phyloP scores from a whole-genome alignment of 2,888 invertebrate genomes.

The Ornithoptera alexandrae region DNA sequence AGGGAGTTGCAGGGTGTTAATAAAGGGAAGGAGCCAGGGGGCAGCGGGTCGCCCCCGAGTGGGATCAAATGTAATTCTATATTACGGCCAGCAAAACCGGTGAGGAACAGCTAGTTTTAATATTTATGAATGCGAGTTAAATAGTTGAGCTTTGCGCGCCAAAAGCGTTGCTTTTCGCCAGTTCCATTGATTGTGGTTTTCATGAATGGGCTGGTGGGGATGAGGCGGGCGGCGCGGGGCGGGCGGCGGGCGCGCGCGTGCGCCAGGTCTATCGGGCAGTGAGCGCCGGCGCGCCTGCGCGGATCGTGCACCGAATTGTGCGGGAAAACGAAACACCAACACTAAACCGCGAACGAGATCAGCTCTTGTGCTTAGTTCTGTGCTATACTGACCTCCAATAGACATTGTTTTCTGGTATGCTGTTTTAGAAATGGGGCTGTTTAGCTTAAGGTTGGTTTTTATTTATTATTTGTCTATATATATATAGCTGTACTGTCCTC shows the following conservation, averaged over 20 bases:
- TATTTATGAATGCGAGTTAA: background rate
- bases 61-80: too few species aligned
- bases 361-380: conserved; percentile 52
- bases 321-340: conserved; percentile 19
- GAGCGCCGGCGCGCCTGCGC: conserved; percentile 60
- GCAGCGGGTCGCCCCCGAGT: too few species aligned
- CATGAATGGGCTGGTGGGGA: conserved; percentile 70
- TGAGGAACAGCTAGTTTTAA: too few species aligned
- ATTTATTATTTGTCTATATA: conserved; percentile 2
- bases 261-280: conserved; percentile 57
- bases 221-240: conserved; percentile 50
- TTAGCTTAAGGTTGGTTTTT: conserved; percentile 58
- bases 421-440: conserved; percentile 61
- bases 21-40: too few species aligned
- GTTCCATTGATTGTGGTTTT: conserved; percentile 58
- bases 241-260: conserved; percentile 40
- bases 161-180: conserved; percentile 24
- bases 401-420: conserved; percentile 55
- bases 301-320: conserved; percentile 38
- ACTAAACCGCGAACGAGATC: conserved; percentile 43
- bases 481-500: background rate
- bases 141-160: background rate
- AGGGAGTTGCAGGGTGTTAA: too few species aligned
- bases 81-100: too few species aligned
- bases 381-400: conserved; percentile 44